These are phyloP conservation scores for Caenorhabditis sp. DNA, from an alignment of 2,888 invertebrate species.

Conservation along the genomic window DNA sequence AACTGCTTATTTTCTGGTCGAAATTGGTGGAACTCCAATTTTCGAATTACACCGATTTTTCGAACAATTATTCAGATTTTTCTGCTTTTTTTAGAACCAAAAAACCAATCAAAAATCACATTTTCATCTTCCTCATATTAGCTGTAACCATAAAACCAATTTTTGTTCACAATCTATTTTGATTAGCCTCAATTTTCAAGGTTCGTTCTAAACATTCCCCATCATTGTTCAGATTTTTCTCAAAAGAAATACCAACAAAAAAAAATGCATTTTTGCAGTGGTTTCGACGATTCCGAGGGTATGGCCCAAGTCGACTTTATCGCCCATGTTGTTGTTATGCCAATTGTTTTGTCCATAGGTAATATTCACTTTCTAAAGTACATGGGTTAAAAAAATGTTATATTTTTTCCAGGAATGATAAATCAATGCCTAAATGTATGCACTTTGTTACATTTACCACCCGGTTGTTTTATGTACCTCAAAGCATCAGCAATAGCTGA, in stretches of 20 bases:
- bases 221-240: not conserved
- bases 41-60: too few relatives aligned
- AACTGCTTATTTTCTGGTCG: not conserved
- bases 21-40: too few relatives aligned
- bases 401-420: slow-evolving; percentile 63
- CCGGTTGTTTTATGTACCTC: slow-evolving; percentile 62
- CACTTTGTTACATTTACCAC: slow-evolving; percentile 65
- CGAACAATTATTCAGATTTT: too few relatives aligned
- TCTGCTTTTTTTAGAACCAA: too few relatives aligned
- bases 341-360: slow-evolving; percentile 60
- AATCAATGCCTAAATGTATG: slow-evolving; percentile 70
- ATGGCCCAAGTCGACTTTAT: slow-evolving; percentile 62
- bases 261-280: slow-evolving; percentile 6
- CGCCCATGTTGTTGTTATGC: slow-evolving; percentile 65
- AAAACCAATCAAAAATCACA: too few relatives aligned
- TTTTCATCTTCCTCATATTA: too few relatives aligned
- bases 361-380: not conserved
- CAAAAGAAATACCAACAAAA: too few relatives aligned
- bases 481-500: slow-evolving; percentile 82
- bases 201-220: too few relatives aligned
- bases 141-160: too few relatives aligned
- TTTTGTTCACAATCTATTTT: too few relatives aligned
- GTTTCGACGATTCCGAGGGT: slow-evolving; percentile 26
- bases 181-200: too few relatives aligned
- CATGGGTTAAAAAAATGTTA: not conserved